These are phyloP conservation scores for Porites evermanni DNA, from an alignment of 92 coral and sea anemone species.

Conservation along the genomic window DNA sequence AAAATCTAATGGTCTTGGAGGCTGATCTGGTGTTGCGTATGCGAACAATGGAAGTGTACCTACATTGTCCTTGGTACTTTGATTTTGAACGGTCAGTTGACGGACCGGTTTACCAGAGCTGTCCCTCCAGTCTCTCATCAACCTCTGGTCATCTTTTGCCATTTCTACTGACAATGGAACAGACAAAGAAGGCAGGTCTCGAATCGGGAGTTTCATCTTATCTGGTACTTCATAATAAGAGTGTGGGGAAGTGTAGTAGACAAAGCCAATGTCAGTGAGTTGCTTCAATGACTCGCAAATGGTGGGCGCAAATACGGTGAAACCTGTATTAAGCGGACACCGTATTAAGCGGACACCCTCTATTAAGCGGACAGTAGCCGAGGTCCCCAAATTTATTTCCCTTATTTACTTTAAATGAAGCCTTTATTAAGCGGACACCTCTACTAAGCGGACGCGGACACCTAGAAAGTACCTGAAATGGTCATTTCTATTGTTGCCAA, in stretches of 20 bases:
- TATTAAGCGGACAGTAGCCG: no score
- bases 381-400: no score
- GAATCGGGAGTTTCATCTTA: constrained; percentile 25
- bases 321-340: no score
- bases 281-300: constrained; percentile 53
- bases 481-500: no score
- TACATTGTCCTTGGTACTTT: neutral
- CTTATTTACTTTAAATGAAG: no score
- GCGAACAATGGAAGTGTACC: constrained; percentile 1
- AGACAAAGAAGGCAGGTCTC: constrained; percentile 26
- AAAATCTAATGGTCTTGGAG: constrained; percentile 10
- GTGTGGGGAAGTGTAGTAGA: constrained; percentile 34
- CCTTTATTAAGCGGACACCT: no score
- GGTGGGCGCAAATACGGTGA: constrained; percentile 31
- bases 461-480: no score
- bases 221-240: constrained; percentile 51
- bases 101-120: constrained; percentile 35
- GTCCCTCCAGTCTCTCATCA: constrained; percentile 61
- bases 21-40: neutral
- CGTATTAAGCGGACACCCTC: no score
- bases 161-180: constrained; percentile 41
- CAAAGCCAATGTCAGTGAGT: constrained; percentile 46
- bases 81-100: constrained; percentile 37
- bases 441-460: no score
- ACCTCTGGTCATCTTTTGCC: constrained; percentile 50